Conservation (phyloP, 2,113 vertebrate genomes). For the Halichoerus grypus region DNA sequence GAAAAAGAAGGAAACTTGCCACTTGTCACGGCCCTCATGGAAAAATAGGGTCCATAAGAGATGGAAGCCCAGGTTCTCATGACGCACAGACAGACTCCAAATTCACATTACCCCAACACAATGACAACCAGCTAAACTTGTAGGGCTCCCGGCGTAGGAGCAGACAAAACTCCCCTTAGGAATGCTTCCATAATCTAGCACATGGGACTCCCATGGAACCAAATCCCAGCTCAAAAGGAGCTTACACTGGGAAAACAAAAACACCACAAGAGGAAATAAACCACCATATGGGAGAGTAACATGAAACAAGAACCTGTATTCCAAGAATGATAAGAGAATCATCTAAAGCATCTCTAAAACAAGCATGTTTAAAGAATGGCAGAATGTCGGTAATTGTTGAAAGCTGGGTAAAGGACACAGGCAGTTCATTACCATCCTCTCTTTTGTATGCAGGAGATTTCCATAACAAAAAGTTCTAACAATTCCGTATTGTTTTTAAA, state of each 20-base stretch:
- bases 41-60: not conserved
- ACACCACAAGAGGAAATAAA: slow-evolving; percentile 2
- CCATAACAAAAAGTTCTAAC: not conserved
- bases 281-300: not conserved
- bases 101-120: not conserved
- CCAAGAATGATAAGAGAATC: not conserved
- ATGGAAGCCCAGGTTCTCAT: not conserved
- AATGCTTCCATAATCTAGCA: not conserved
- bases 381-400: not conserved
- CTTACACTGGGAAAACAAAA: not conserved
- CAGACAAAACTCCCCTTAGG: slow-evolving; percentile 10
- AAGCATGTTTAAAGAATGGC: not conserved
- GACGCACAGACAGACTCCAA: not conserved
- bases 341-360: not conserved
- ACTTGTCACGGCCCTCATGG: not conserved
- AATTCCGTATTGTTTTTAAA: slow-evolving; percentile 25
- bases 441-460: not conserved
- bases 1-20: not conserved
- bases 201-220: slow-evolving; percentile 14
- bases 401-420: not conserved
- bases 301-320: not conserved
- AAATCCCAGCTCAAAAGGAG: slow-evolving; percentile 36
- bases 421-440: not conserved
- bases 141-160: not conserved
- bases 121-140: not conserved